phyloP scores from a whole-genome alignment of 2,797 vertebrate species.

The Salmo trutta region DNA sequence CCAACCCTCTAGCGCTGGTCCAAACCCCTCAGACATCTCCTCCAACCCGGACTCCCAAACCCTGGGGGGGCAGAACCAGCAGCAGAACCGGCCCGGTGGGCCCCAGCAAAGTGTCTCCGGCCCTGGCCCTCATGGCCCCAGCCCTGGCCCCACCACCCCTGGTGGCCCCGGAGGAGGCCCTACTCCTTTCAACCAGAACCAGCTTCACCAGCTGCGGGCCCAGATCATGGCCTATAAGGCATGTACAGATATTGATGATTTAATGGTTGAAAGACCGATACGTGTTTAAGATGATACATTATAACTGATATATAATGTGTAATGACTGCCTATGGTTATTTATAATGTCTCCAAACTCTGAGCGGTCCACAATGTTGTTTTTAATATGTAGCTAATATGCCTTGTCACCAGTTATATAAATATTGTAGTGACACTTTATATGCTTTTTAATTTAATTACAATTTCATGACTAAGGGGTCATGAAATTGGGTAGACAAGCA shows the following conservation, averaged over 20 bases:
- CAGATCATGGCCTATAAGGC: constrained; percentile 86
- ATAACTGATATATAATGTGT: no score
- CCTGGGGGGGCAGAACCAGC: constrained; percentile 75
- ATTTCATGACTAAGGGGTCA: no score
- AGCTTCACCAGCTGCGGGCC: constrained; percentile 84
- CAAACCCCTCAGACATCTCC: constrained; percentile 57
- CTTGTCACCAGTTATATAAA: no score
- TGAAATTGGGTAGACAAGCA: not conserved
- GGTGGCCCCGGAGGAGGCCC: constrained; percentile 63
- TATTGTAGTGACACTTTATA: no score
- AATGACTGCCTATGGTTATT: no score
- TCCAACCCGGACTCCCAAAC: constrained; percentile 78
- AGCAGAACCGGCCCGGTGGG: constrained; percentile 65
- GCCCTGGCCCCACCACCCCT: constrained; percentile 50
- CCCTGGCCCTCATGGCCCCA: constrained; percentile 59
- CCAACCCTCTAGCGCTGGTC: constrained; percentile 75
- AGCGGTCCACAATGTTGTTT: no score
- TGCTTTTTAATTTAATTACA: no score
- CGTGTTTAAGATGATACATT: no score
- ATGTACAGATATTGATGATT: constrained; percentile 1
- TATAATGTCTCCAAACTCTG: no score
- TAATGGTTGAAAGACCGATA: not conserved
- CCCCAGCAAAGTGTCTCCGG: constrained; percentile 50
- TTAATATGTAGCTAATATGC: no score
- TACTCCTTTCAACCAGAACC: constrained; percentile 86